phyloP scores from a whole-genome alignment of 2,113 vertebrate species.

The Litocranius walleri region DNA sequence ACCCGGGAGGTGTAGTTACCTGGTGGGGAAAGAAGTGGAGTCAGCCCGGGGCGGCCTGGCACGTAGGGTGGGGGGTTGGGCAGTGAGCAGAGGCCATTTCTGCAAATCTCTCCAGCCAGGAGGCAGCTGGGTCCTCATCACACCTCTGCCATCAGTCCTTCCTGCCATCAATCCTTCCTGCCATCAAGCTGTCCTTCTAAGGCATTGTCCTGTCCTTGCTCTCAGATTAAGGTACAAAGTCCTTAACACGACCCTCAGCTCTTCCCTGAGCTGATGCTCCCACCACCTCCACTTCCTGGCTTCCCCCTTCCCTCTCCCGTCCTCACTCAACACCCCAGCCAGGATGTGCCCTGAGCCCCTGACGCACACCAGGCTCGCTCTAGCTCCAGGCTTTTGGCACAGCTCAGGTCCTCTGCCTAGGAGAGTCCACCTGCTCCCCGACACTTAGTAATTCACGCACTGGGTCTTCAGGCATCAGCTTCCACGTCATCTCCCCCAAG shows the following conservation, averaged over 20 bases:
- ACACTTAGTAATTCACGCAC: accelerated
- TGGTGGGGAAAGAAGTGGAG: slow-evolving; percentile 61
- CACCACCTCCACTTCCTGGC: neutral
- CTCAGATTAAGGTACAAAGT: neutral
- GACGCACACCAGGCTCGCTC: neutral
- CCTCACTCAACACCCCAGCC: neutral
- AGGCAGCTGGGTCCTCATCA: neutral
- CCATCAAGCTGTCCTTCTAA: neutral
- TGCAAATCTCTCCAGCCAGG: neutral
- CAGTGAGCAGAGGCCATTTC: neutral
- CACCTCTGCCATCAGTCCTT: neutral
- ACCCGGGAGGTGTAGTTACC: slow-evolving; percentile 83
- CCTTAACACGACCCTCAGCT: accelerated
- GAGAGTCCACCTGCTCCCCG: neutral
- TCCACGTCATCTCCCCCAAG: neutral
- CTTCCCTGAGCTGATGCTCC: neutral
- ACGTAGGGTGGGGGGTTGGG: too few species aligned
- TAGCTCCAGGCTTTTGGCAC: neutral
- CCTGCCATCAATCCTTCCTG: neutral
- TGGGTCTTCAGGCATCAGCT: neutral
- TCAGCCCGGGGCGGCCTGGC: neutral
- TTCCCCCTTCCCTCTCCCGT: accelerated
- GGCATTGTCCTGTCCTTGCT: neutral
- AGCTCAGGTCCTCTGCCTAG: neutral
- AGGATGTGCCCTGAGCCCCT: neutral